A percentile compares a stretch with the other conserved stretches of the same genome.
Evolutionary conservation across 2,113 vertebrate genomes (phyloP).

Genomic region (Ceyx cyanopectus): DNA sequence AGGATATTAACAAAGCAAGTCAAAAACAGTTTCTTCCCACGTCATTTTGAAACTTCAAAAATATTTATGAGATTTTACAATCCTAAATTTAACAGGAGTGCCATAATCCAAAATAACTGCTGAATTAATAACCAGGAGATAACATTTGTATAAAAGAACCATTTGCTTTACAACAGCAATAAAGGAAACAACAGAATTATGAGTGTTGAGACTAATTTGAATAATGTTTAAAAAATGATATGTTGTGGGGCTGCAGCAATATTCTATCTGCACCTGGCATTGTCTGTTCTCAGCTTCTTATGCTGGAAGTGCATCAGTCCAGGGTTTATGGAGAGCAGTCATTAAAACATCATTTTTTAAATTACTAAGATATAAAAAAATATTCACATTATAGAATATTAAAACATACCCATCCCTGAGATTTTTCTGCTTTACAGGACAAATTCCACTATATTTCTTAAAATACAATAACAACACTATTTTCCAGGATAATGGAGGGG

Average conservation of each 20-base stretch:
- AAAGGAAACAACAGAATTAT: conserved; percentile 83
- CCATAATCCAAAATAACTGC: conserved; percentile 80
- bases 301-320: conserved; percentile 57
- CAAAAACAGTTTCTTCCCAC: conserved; percentile 68
- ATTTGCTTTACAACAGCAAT: conserved; percentile 83
- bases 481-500: conserved; percentile 14
- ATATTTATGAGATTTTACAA: conserved; percentile 76
- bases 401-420: conserved; percentile 41
- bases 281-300: conserved; percentile 57
- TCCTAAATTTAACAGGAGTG: conserved; percentile 78
- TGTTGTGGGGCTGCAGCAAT: conserved; percentile 28
- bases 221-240: conserved; percentile 75
- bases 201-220: conserved; percentile 78
- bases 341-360: conserved; percentile 66
- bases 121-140: conserved; percentile 82
- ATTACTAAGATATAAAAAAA: conserved; percentile 69
- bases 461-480: conserved; percentile 2
- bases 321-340: conserved; percentile 60
- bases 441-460: conserved; percentile 38
- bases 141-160: conserved; percentile 82
- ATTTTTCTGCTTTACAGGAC: background rate
- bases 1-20: conserved; percentile 77
- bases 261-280: conserved; percentile 62
- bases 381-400: conserved; percentile 57
- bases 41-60: conserved; percentile 74